Base-by-base conservation (phyloP, 2,797 vertebrate species). In the Antennarius maculatus region DNA sequence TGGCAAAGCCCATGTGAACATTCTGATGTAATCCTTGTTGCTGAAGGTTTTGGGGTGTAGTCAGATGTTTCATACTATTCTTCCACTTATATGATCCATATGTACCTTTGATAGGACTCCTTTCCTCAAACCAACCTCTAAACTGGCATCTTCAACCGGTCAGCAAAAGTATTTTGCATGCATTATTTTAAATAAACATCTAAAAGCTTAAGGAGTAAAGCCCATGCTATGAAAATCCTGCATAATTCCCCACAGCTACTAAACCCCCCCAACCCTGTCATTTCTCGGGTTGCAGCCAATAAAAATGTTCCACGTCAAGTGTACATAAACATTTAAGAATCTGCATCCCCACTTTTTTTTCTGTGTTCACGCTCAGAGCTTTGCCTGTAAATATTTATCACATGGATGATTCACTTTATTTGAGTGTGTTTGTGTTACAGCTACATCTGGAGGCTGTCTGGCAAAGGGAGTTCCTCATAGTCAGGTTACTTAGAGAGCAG, bases 11-110 rank as follows among this genome's bases (percentile, higher is more conserved):
- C 31, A 49, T 57, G 66, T 60, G 54, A 59, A 77, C 63, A 71
- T 55, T 58, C 69, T 77, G 74, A 83, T 79, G 72, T 80, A 61
- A 80, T 77, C 61, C 62, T 60, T 8, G 41, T 62, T 54, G 49
- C 57, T 48, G 46, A 67, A 56, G 54, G 52, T 71, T 69, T 61
- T 45, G 50, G 61, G 56, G 71, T 61, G 58, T 71, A 66, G 70
- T 79, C 29, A 52, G 64, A 70, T 60, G 65, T 81, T 84, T 77
- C 41, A 66, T 63, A 31, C 31, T 34, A 8, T 80, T 67, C 63
- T 65, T 80, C 68, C 58, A 59, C 66, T 54, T 51, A 41, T 70
- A 43, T 61, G 56, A 80, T 81, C 65, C 28, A 12, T 49, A 18
- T 45, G 47, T 39, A 57, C 68, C 27, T 53, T 49, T 58, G 70